Percentiles rank a stretch among this genome's conserved stretches.
These are phyloP conservation scores for Aplodontia rufa DNA, from an alignment of 2,113 vertebrate species.

Conservation along the genomic window DNA sequence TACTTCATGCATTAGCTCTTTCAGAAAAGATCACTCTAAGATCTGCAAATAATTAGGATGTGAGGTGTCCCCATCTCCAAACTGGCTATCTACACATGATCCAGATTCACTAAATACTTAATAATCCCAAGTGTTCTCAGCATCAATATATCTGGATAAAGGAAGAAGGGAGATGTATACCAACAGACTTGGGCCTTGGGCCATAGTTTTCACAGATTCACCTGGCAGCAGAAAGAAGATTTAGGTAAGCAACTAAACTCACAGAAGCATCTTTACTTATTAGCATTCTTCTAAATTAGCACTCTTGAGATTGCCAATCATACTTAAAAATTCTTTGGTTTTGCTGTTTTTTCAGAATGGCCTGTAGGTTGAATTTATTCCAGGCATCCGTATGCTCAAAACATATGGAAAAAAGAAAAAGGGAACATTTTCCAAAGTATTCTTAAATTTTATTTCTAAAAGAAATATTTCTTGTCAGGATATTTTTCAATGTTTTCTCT, in stretches of 20 bases:
- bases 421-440: conserved; percentile 44
- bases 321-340: conserved; percentile 49
- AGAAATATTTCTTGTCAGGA: conserved; percentile 39
- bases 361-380: conserved; percentile 69
- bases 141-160: not conserved
- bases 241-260: conserved; percentile 9
- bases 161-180: not conserved
- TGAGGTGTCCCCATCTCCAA: not conserved
- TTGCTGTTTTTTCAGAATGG: conserved; percentile 52
- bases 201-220: not conserved
- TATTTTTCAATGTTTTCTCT: conserved; percentile 42
- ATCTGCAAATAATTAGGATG: not conserved
- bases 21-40: not conserved
- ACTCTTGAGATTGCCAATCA: conserved; percentile 58
- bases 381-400: conserved; percentile 58
- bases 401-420: conserved; percentile 60
- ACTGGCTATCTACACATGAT: not conserved
- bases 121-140: not conserved
- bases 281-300: conserved; percentile 62
- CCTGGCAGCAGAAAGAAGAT: not conserved
- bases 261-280: conserved; percentile 12
- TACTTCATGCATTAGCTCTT: not conserved
- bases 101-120: not conserved
- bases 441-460: conserved; percentile 57
- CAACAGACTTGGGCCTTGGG: not conserved